Percentiles rank a stretch among this genome's conserved stretches.
Conservation (phyloP, 2,888 invertebrate species). For the Dryococelus australis region DNA sequence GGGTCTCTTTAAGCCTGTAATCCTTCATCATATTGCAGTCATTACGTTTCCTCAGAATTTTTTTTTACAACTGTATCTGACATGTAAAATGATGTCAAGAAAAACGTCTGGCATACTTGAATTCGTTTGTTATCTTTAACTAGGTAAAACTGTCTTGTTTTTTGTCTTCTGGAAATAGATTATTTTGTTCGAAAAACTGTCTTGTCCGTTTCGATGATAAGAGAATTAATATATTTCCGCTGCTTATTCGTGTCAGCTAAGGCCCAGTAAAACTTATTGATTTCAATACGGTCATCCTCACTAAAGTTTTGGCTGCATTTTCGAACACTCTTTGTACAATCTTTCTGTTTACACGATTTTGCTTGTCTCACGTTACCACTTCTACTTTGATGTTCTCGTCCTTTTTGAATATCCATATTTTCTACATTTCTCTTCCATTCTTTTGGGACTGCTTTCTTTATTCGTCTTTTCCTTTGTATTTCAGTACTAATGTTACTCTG, state of each 20-base stretch:
- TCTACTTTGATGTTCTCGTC: not conserved
- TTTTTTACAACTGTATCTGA: constrained; percentile 18
- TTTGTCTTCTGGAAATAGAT: not conserved
- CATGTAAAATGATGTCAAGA: not conserved
- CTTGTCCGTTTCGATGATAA: not conserved
- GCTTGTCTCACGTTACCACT: not conserved
- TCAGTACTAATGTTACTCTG: too few species aligned
- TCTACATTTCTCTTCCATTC: not conserved
- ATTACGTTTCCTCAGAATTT: not conserved
- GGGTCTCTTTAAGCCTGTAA: not conserved
- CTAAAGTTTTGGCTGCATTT: not conserved
- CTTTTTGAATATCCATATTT: not conserved
- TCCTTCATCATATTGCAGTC: not conserved
- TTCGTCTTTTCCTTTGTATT: too few species aligned
- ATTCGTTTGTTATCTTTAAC: not conserved
- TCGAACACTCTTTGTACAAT: not conserved
- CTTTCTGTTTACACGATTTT: not conserved
- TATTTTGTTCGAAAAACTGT: not conserved
- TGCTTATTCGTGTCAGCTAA: not conserved
- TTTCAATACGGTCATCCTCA: not conserved
- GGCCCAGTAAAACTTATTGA: not conserved
- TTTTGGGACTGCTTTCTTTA: not conserved
- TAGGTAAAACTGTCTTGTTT: not conserved
- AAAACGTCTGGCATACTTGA: not conserved
- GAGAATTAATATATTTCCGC: not conserved